Conservation (phyloP, 2,888 invertebrate genomes). For the Phytoseiulus persimilis region DNA sequence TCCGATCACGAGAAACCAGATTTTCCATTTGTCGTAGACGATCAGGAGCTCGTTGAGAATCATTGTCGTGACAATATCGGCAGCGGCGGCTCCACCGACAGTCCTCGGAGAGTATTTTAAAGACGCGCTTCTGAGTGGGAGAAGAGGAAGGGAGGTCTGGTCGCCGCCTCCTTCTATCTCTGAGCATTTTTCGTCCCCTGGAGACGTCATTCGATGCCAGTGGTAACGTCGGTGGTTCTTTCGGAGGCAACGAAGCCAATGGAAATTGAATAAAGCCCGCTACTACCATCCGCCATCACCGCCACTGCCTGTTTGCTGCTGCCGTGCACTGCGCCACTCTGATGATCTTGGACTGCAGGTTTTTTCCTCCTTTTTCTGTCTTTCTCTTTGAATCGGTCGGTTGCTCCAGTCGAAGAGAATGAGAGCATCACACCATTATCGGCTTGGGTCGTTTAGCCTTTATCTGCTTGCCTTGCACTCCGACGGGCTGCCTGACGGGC, state of each 20-base stretch:
- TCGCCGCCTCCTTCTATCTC: background rate
- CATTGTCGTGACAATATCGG: too few relatives aligned
- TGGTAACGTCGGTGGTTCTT: background rate
- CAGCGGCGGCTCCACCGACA: too few relatives aligned
- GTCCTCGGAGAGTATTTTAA: background rate
- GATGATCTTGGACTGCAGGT: background rate
- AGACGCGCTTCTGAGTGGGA: background rate
- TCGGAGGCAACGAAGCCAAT: conserved; percentile 36
- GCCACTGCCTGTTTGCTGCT: background rate
- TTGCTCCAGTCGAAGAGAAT: background rate
- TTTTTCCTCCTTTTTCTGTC: background rate
- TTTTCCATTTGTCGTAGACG: too few relatives aligned
- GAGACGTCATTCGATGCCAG: background rate
- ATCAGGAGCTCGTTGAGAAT: too few relatives aligned
- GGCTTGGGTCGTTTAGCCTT: background rate
- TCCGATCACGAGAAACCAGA: too few relatives aligned
- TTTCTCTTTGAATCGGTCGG: background rate
- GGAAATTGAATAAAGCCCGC: conserved; percentile 34
- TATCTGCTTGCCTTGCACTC: background rate
- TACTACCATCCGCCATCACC: background rate
- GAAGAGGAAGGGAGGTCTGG: background rate
- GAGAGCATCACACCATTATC: background rate
- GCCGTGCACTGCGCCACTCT: background rate
- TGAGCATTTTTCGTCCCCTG: background rate
- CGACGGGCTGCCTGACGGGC: background rate